Evolutionary conservation across 2,113 vertebrate genomes (phyloP).

Genomic region (Mus spicilegus): DNA sequence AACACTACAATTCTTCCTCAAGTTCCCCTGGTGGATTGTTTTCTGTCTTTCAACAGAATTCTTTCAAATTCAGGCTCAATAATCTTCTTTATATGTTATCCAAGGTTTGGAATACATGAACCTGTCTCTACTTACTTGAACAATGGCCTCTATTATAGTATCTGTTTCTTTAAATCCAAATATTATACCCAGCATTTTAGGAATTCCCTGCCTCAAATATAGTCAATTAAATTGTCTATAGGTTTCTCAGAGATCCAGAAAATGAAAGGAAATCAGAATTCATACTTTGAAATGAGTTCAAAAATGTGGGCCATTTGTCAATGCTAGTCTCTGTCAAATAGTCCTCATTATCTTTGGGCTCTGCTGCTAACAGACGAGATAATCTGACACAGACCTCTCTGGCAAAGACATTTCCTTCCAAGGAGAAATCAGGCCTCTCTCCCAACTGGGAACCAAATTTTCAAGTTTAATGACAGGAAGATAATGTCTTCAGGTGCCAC

Average conservation of each 20-base stretch:
- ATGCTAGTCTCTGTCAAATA: slow-evolving; percentile 26
- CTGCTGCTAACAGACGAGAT: slow-evolving; percentile 57
- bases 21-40: slow-evolving; percentile 16
- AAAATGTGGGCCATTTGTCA: slow-evolving; percentile 74
- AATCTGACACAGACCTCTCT: slow-evolving; percentile 42
- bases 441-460: background rate
- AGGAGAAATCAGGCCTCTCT: slow-evolving; percentile 45
- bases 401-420: background rate
- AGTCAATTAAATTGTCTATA: slow-evolving; percentile 80
- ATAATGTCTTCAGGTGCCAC: background rate
- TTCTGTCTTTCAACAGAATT: slow-evolving; percentile 59
- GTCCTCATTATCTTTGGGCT: slow-evolving; percentile 48
- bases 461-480: slow-evolving; percentile 34
- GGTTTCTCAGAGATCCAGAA: slow-evolving; percentile 64
- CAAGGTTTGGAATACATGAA: slow-evolving; percentile 72
- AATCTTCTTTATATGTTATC: slow-evolving; percentile 70
- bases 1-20: slow-evolving; percentile 61
- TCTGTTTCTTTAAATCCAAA: slow-evolving; percentile 81
- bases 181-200: slow-evolving; percentile 74
- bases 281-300: slow-evolving; percentile 76
- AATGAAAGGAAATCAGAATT: slow-evolving; percentile 73
- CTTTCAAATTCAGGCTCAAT: slow-evolving; percentile 68
- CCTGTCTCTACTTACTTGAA: slow-evolving; percentile 77
- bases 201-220: slow-evolving; percentile 71
- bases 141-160: slow-evolving; percentile 73